Evolutionary conservation across 2,888 invertebrate species (phyloP), one percentile per base, ranked within the genome.

Genomic region (Lasioglossum figueresi): DNA sequence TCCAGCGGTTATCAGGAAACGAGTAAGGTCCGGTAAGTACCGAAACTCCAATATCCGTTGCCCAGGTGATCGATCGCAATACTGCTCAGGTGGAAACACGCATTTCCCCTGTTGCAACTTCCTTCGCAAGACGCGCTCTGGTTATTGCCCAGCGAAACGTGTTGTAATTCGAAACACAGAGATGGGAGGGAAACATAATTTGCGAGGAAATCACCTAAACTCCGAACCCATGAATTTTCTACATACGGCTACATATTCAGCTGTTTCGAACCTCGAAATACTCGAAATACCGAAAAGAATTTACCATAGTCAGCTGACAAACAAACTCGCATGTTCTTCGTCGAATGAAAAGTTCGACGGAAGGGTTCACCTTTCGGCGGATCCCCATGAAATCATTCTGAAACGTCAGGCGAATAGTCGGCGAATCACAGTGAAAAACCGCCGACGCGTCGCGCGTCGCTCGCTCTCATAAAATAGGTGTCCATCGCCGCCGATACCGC

Each of bases 31-130:
- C 70, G 19, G 70, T 77, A 77, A 77, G 52, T 77, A 56, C 27
- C 40, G 48, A 37, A 68, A 68, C 68, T 68, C 37, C 76, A 77
- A 77, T 77, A 77, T 77, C 77, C 52, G 52, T 40, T 48, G 27
- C 12, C 12, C 70, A 19, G 52, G 68, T 77, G 77, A 77, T 70
- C 77, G 77, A 77, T 77, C 40, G 70, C 70, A 70, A 77, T 70
- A 70, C 77, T 52, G 70, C 12, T 45, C 70, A 70, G 77, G 77
- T 77, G 37, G 52, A 70, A 52, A 77, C 66, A 66, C 66, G 70
- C 52, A n/a, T 31, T 48, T 70, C 27, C 37, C 52, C 52, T 40
- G 31, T 70, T 52, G 70, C 70, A 10, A 70, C 14, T 52, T 27
- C 23, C 34, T 52, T 45, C 40, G 16, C 52, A 2, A 34, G 27